phyloP scores from a whole-genome alignment of 1,140 invertebrate genomes.

The Drosophila albomicans region DNA sequence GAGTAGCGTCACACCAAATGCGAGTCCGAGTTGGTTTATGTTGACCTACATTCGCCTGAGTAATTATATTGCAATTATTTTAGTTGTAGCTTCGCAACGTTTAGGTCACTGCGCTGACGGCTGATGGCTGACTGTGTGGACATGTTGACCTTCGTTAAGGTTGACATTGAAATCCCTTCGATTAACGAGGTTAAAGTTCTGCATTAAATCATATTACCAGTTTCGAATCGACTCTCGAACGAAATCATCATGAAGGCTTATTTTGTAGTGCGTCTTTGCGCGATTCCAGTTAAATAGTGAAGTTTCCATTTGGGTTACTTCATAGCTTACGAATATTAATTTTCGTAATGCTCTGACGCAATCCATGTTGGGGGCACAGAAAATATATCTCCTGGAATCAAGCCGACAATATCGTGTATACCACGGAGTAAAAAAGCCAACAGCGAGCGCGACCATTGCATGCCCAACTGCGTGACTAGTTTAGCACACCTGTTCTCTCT shows the following conservation, averaged over 20 bases:
- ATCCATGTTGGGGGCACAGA: conserved; percentile 17
- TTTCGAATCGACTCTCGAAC: too few species aligned
- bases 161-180: conserved; percentile 53
- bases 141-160: conserved; percentile 41
- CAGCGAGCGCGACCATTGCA: conserved; percentile 66
- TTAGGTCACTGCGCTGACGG: conserved; percentile 17
- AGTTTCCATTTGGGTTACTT: conserved; percentile 18
- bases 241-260: neutral
- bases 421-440: conserved; percentile 44
- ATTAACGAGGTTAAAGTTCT: conserved; percentile 25
- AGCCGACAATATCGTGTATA: conserved; percentile 65
- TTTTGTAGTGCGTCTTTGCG: neutral
- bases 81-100: conserved; percentile 15
- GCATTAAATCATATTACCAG: conserved; percentile 3
- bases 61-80: conserved; percentile 56
- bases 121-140: conserved; percentile 12
- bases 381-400: conserved; percentile 61
- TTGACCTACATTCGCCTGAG: conserved; percentile 43
- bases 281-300: conserved; percentile 7
- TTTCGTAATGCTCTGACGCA: conserved; percentile 65
- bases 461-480: conserved; percentile 77
- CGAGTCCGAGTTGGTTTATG: conserved; percentile 37
- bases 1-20: conserved; percentile 2
- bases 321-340: conserved; percentile 55
- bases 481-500: conserved; percentile 63